Evolutionary conservation across 2,888 invertebrate species (phyloP).

Genomic region (Opisthograptis luteolata): DNA sequence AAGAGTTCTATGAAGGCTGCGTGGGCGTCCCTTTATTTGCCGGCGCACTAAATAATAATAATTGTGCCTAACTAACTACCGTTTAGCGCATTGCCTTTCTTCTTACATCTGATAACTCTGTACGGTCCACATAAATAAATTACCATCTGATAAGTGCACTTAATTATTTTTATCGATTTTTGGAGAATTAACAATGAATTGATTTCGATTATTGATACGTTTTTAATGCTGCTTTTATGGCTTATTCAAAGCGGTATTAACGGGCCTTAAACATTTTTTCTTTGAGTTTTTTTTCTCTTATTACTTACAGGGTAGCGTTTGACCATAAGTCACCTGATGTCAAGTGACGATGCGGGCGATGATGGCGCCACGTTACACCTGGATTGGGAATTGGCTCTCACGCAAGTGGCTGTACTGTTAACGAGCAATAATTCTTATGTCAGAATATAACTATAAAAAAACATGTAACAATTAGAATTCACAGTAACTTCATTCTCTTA

Average conservation of each 20-base stretch:
- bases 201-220: conserved; percentile 14
- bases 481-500: no score
- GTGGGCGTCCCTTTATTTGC: conserved; percentile 74
- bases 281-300: no score
- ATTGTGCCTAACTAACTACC: conserved; percentile 81
- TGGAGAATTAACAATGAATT: conserved; percentile 12
- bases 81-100: conserved; percentile 78
- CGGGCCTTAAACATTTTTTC: no score
- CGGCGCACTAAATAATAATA: conserved; percentile 80
- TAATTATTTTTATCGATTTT: conserved; percentile 28
- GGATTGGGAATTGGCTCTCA: no score
- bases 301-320: no score
- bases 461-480: no score
- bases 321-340: no score
- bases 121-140: conserved; percentile 38
- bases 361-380: no score
- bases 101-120: conserved; percentile 73
- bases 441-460: no score
- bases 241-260: conserved; percentile 12
- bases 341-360: no score
- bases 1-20: conserved; percentile 43
- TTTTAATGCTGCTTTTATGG: conserved; percentile 20
- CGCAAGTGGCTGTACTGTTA: no score
- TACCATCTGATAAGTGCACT: conserved; percentile 30
- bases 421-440: no score